Evolutionary conservation across 2,113 vertebrate genomes (phyloP).

Genomic region (Holacanthus passer): DNA sequence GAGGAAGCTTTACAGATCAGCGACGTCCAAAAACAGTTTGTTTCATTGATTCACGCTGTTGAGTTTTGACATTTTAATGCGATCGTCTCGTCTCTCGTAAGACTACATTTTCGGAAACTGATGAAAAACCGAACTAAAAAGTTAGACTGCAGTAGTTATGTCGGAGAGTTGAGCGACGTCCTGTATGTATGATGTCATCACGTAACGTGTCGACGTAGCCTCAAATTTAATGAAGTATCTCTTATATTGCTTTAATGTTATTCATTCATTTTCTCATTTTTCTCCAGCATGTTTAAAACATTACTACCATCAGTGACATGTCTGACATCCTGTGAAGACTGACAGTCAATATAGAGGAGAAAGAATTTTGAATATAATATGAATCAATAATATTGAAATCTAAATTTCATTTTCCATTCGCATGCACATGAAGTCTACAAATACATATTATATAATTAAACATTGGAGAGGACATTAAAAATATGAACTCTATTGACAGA

Average conservation of each 20-base stretch:
- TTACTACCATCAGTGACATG: too few species aligned
- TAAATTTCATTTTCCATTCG: too few species aligned
- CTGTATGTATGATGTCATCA: constrained; percentile 1
- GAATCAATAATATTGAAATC: too few species aligned
- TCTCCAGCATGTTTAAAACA: neutral
- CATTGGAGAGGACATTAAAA: too few species aligned
- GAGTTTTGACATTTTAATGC: neutral
- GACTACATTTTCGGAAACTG: neutral
- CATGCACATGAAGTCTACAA: too few species aligned
- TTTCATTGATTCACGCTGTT: neutral
- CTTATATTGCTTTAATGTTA: neutral
- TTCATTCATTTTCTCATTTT: too few species aligned
- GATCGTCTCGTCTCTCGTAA: rapidly evolving
- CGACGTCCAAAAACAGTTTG: neutral
- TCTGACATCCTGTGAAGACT: neutral
- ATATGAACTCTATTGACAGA: too few species aligned
- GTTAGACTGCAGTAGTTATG: neutral
- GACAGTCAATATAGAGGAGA: too few species aligned
- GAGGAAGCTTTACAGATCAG: neutral
- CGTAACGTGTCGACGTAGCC: neutral
- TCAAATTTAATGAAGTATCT: too few species aligned
- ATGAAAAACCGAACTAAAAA: neutral
- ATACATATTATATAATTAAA: too few species aligned
- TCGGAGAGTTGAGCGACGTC: neutral
- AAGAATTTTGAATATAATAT: too few species aligned